phyloP scores from a whole-genome alignment of 2,888 invertebrate species.

The Apocheima hispidaria region DNA sequence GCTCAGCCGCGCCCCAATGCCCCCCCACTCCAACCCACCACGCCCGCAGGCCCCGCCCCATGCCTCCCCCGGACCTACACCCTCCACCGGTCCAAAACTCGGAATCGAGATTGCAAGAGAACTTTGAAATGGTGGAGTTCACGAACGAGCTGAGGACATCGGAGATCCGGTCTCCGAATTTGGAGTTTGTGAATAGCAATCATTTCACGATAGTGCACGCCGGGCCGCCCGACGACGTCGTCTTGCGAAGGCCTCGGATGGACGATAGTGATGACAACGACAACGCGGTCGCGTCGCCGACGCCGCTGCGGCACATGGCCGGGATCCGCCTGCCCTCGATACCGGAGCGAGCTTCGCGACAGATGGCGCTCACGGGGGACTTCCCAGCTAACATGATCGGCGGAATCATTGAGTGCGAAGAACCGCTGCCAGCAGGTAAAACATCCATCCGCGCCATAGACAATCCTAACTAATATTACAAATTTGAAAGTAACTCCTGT shows the following conservation, averaged over 20 bases:
- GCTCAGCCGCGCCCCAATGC: constrained; percentile 88
- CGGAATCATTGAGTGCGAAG: constrained; percentile 89
- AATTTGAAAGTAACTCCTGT: not conserved
- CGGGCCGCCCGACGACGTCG: constrained; percentile 80
- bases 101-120: constrained; percentile 59
- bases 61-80: constrained; percentile 85
- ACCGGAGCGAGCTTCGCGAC: constrained; percentile 89
- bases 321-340: constrained; percentile 93
- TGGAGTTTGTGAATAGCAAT: constrained; percentile 86
- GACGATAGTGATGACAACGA: constrained; percentile 80
- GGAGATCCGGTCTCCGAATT: constrained; percentile 83
- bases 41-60: constrained; percentile 88
- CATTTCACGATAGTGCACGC: constrained; percentile 85
- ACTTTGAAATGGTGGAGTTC: constrained; percentile 81
- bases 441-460: not conserved
- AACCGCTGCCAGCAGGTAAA: constrained; percentile 94
- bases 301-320: constrained; percentile 89
- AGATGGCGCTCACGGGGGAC: constrained; percentile 85
- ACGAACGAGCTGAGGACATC: constrained; percentile 80
- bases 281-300: constrained; percentile 83
- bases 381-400: constrained; percentile 84
- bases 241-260: constrained; percentile 76
- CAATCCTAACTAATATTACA: not conserved
- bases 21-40: constrained; percentile 96
- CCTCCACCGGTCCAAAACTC: constrained; percentile 80